phyloP scores from a whole-genome alignment of 2,113 vertebrate genomes.

The Bothrops jararaca region DNA sequence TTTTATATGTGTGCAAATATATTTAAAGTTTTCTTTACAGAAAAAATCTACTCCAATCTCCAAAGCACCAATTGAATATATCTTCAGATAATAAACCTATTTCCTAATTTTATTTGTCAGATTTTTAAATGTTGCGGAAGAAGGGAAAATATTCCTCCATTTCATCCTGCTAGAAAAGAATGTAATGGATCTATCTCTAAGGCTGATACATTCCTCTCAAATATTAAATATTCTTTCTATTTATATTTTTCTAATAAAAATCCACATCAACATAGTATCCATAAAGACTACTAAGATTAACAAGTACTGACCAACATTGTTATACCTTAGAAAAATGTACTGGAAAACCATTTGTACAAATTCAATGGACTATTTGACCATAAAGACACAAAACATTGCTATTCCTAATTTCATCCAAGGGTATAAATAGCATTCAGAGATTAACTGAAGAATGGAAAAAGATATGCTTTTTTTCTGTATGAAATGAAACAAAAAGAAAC shows the following conservation, averaged over 20 bases:
- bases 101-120: background rate
- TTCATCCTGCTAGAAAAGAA: background rate
- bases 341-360: background rate
- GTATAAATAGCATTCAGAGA: background rate
- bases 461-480: background rate
- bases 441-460: background rate
- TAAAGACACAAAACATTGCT: background rate
- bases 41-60: background rate
- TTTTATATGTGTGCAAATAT: background rate
- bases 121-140: background rate
- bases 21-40: background rate
- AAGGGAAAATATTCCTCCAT: background rate
- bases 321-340: background rate
- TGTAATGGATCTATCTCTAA: background rate
- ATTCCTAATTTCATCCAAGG: background rate
- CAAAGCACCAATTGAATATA: background rate
- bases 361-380: background rate
- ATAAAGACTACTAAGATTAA: background rate
- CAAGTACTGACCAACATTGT: background rate
- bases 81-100: background rate
- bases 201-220: background rate
- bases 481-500: background rate
- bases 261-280: background rate
- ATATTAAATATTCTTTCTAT: background rate
- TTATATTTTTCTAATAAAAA: background rate